A percentile compares a stretch with the other conserved stretches of the same genome.
phyloP scores from a whole-genome alignment of 1,140 invertebrate species.

The Pseudomyrmex cubaensis region DNA sequence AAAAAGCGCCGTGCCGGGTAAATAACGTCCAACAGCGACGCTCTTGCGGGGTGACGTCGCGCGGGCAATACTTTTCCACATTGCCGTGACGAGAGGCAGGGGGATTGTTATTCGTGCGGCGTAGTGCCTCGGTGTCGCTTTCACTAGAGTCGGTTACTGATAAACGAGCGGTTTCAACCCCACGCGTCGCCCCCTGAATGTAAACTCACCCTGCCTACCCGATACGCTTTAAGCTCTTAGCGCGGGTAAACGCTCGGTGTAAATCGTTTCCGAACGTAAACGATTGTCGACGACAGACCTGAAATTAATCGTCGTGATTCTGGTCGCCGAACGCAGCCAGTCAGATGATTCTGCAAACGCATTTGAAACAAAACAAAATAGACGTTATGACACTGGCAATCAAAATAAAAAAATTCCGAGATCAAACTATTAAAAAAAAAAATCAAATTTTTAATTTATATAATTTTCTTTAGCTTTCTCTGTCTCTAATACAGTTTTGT shows the following conservation, averaged over 20 bases:
- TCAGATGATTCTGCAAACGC: constrained; percentile 9
- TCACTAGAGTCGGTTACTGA: constrained; percentile 84
- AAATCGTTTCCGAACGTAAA: constrained; percentile 80
- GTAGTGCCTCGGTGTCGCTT: constrained; percentile 84
- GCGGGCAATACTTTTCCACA: constrained; percentile 77
- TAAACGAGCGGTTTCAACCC: constrained; percentile 84
- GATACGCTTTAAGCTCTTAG: constrained; percentile 70
- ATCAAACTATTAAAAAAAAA: too few relatives aligned
- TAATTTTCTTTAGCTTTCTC: too few relatives aligned
- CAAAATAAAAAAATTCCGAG: not conserved
- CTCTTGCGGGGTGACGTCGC: constrained; percentile 34
- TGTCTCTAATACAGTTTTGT: too few relatives aligned
- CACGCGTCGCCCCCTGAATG: constrained; percentile 75
- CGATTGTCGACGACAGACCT: constrained; percentile 77
- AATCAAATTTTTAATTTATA: too few relatives aligned
- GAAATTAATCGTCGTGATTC: constrained; percentile 77
- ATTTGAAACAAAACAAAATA: not conserved
- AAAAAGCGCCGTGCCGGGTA: constrained; percentile 63
- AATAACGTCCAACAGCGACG: constrained; percentile 72
- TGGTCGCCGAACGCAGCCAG: constrained; percentile 12
- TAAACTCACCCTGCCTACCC: constrained; percentile 79
- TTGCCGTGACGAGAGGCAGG: constrained; percentile 28
- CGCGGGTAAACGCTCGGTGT: constrained; percentile 69
- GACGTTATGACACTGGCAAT: not conserved
- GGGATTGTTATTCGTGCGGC: constrained; percentile 83